A percentile compares a stretch with the other conserved stretches of the same genome.
Evolutionary conservation across 1,140 invertebrate genomes (phyloP).

Genomic region (Leptestheria dahalacensis): DNA sequence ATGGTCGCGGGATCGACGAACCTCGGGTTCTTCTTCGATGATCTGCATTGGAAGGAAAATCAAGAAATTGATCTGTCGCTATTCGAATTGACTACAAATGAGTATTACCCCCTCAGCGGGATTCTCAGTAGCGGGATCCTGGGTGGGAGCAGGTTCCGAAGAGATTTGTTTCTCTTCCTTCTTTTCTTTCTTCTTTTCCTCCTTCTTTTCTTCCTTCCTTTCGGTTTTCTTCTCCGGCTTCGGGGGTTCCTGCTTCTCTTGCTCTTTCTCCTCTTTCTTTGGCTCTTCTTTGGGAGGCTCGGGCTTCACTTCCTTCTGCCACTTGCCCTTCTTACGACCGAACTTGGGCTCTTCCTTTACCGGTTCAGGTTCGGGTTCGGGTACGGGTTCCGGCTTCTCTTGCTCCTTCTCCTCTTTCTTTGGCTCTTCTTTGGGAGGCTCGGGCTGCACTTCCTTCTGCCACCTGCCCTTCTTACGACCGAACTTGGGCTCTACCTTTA

Average conservation of each 20-base stretch:
- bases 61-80: no score
- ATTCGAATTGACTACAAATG: no score
- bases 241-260: conserved; percentile 14
- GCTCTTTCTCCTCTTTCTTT: conserved; percentile 12
- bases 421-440: background rate
- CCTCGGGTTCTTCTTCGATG: conserved; percentile 50
- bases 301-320: conserved; percentile 9
- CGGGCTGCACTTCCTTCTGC: conserved; percentile 11
- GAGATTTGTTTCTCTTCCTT: conserved; percentile 9
- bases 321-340: conserved; percentile 8
- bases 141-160: background rate
- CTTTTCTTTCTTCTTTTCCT: conserved; percentile 16
- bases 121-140: conserved; percentile 10
- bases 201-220: conserved; percentile 16
- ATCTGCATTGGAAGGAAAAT: conserved; percentile 15
- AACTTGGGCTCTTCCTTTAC: conserved; percentile 1
- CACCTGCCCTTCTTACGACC: conserved; percentile 8
- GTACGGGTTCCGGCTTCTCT: conserved; percentile 14
- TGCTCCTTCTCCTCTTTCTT: conserved; percentile 14
- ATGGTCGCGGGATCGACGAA: conserved; percentile 59
- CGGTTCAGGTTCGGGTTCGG: conserved; percentile 15
- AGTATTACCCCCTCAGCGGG: conserved; percentile 25
- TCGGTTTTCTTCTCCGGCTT: conserved; percentile 10
- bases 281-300: conserved; percentile 2
- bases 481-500: conserved; percentile 1